Base-by-base conservation (phyloP, 2,888 invertebrate species). In the Toxonevra muliebris region DNA sequence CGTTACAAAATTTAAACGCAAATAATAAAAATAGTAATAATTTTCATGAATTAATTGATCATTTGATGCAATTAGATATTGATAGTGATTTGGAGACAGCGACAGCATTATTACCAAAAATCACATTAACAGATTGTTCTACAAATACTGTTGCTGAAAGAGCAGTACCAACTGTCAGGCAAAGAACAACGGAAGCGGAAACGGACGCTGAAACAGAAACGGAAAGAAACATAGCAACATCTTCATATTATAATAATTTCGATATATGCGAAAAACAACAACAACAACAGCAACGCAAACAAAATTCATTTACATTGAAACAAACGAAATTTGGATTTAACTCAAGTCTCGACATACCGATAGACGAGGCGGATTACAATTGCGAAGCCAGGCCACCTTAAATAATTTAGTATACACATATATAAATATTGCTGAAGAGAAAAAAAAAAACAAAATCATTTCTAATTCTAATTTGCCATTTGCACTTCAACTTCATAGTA, bases 311-410 rank as follows among this genome's bases (percentile, higher is more conserved):
- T 71, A 76, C 60, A 45, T 69, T 48, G 40, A 71, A 53, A 61
- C 60, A 71, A 62, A 72, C 71, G 65, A 69, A 67, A 40, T 69
- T 65, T 53, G 19, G 61, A 65, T 60, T 65, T 57, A 41, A 66
- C 60, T 48, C 45, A 7, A 71, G 70, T 48, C 71, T 81, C 69
- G 77, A 76, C 60, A 74, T 77, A 73, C 77, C 80, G 54, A 69
- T 69, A 69, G 79, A 72, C 48, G 20, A 57, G 45, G 71, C 71
- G 41, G 69, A 70, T 54, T 79, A 77, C 69, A 74, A 71, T 42
- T 78, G 77, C 66, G 80, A 83, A 77, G 76, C 80, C 41, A 79
- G 82, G 77, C 84, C 84, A 76, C 82, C 84, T 72, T 80, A 79
- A 78, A 68, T 52, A 50, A 41, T n/a, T 61, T 4, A 53, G 3